These are phyloP conservation scores for Cromileptes altivelis DNA, from an alignment of 2,113 vertebrate species.

Conservation along the genomic window DNA sequence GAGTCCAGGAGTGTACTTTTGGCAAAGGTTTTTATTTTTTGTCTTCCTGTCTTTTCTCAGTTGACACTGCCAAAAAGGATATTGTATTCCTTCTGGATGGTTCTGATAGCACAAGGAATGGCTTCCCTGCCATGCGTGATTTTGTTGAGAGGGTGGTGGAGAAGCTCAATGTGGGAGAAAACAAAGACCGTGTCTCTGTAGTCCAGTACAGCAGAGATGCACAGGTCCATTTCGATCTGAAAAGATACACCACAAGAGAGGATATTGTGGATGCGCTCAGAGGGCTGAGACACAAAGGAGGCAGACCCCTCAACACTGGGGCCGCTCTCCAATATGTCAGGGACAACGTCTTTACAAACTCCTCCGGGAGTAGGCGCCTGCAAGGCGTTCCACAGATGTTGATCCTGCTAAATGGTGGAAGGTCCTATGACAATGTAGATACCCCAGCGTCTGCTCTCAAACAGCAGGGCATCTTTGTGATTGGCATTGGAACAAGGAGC, in stretches of 20 bases:
- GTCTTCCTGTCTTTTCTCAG: too few relatives aligned
- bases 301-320: constrained; percentile 84
- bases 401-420: constrained; percentile 57
- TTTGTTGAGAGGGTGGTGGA: too few relatives aligned
- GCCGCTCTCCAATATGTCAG: constrained; percentile 79
- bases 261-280: too few relatives aligned
- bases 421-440: constrained; percentile 63
- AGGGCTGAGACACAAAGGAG: constrained; percentile 54
- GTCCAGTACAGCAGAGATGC: constrained; percentile 71
- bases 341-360: constrained; percentile 83
- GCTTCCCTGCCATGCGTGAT: too few relatives aligned
- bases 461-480: constrained; percentile 46
- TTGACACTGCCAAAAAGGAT: too few relatives aligned
- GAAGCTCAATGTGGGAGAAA: too few relatives aligned
- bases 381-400: constrained; percentile 86
- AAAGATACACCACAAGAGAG: constrained; percentile 60
- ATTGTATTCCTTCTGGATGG: too few relatives aligned
- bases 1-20: too few relatives aligned
- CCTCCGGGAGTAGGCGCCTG: constrained; percentile 85
- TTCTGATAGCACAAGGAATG: too few relatives aligned
- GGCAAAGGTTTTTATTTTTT: too few relatives aligned
- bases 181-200: too few relatives aligned
- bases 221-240: constrained; percentile 65
- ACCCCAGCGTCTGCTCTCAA: constrained; percentile 61
- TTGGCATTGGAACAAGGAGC: constrained; percentile 24